Conservation (phyloP, 2,888 invertebrate species). For the Xanthorhoe spadicearia region DNA sequence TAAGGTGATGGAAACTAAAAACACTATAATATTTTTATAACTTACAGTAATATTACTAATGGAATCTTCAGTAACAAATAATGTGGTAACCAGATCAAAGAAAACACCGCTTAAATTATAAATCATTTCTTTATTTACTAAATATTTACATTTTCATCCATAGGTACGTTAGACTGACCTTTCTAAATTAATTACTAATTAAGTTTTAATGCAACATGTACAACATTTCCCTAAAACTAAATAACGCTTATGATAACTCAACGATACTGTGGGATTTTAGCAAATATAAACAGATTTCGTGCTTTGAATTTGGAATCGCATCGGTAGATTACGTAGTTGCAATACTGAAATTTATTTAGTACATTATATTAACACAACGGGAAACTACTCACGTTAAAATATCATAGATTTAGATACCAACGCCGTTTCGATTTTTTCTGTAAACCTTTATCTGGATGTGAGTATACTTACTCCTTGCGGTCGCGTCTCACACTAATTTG, state of each 20-base stretch:
- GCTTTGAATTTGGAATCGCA: not conserved
- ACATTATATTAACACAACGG: no score
- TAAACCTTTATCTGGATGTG: no score
- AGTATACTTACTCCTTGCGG: no score
- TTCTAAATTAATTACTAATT: constrained; percentile 24
- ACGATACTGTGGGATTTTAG: constrained; percentile 27
- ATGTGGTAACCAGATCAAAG: constrained; percentile 31
- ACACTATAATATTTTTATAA: no score
- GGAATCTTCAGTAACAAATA: not conserved
- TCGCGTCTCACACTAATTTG: no score
- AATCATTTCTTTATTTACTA: constrained; percentile 70
- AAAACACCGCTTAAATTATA: constrained; percentile 60
- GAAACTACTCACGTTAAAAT: no score
- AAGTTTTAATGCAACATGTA: constrained; percentile 65
- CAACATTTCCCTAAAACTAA: constrained; percentile 80
- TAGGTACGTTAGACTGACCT: constrained; percentile 40
- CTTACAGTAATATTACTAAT: no score
- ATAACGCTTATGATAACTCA: constrained; percentile 73
- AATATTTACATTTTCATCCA: constrained; percentile 66
- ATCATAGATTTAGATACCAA: no score
- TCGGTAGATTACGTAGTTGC: not conserved
- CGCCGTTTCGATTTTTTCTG: no score
- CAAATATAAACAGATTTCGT: not conserved
- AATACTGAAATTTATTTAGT: not conserved
- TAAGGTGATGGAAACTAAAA: no score